A percentile compares a stretch with the other conserved stretches of the same genome.
These are phyloP conservation scores for Chaetodon trifasciatus DNA, from an alignment of 2,797 vertebrate species.

Conservation along the genomic window DNA sequence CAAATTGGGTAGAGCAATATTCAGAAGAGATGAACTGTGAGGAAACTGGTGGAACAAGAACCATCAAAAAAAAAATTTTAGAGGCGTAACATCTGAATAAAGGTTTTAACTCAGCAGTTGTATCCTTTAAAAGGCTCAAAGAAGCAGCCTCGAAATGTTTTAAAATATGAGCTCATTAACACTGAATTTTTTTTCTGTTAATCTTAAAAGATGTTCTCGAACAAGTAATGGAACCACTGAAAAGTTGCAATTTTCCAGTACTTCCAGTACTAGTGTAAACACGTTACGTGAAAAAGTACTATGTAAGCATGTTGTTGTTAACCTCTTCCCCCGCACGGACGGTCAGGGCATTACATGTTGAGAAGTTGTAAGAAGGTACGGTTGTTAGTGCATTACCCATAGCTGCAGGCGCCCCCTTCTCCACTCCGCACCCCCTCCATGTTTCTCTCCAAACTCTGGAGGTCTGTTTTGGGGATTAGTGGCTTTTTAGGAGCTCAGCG, in stretches of 20 bases:
- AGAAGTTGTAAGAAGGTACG: conserved; percentile 36
- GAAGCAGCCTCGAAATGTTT: neutral
- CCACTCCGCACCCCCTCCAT: neutral
- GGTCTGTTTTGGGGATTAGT: conserved; percentile 60
- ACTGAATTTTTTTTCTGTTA: neutral
- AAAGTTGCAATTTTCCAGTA: neutral
- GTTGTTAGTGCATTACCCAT: conserved; percentile 52
- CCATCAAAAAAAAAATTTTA: no score
- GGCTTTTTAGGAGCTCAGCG: conserved; percentile 54
- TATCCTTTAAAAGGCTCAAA: neutral
- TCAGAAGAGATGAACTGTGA: no score
- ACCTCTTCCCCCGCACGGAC: conserved; percentile 16
- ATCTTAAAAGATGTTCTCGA: neutral
- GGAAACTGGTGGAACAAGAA: no score
- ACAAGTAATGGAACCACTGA: neutral
- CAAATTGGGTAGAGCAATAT: no score
- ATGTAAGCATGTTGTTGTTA: conserved; percentile 15
- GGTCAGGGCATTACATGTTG: conserved; percentile 37
- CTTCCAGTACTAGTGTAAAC: neutral
- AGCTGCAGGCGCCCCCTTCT: conserved; percentile 22
- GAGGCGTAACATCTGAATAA: neutral
- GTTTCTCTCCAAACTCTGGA: conserved; percentile 40
- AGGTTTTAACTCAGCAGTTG: neutral
- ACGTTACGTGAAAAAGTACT: conserved; percentile 1
- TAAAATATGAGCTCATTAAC: neutral